A percentile compares a stretch with the other conserved stretches of the same genome.
These are phyloP conservation scores for Timandra comae DNA, from an alignment of 2,888 invertebrate genomes.

Conservation along the genomic window DNA sequence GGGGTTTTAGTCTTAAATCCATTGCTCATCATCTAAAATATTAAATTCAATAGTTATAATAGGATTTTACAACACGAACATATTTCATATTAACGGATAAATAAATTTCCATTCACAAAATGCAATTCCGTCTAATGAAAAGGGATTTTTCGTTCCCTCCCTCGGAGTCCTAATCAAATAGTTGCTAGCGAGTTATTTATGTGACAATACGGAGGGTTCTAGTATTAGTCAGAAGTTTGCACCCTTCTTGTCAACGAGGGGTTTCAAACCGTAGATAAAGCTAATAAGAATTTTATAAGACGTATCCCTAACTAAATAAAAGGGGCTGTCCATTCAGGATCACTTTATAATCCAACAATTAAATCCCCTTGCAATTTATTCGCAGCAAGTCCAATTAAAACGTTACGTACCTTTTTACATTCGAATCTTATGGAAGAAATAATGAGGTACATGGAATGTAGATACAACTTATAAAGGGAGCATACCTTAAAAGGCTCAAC, in stretches of 20 bases:
- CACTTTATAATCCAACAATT: too few relatives aligned
- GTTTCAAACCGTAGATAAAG: constrained; percentile 38
- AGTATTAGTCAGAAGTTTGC: constrained; percentile 27
- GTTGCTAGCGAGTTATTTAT: constrained; percentile 59
- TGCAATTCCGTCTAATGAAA: constrained; percentile 48
- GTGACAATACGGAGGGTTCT: constrained; percentile 34
- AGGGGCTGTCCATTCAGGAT: too few relatives aligned
- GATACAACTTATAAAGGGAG: constrained; percentile 9
- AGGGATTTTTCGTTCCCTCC: constrained; percentile 27
- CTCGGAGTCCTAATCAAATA: constrained; percentile 64
- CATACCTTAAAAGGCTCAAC: constrained; percentile 12
- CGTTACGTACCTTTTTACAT: too few relatives aligned
- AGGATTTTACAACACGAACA: constrained; percentile 31
- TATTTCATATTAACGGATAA: constrained; percentile 42
- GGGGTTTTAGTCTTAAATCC: constrained; percentile 35
- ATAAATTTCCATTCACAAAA: constrained; percentile 58
- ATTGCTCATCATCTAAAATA: constrained; percentile 27
- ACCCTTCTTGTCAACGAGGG: constrained; percentile 41
- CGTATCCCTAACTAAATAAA: constrained; percentile 14
- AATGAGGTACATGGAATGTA: constrained; percentile 16
- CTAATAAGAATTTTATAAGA: constrained; percentile 70
- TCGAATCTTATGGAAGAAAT: constrained; percentile 13
- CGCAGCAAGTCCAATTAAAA: too few relatives aligned
- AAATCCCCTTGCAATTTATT: too few relatives aligned
- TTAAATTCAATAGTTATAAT: constrained; percentile 21